phyloP scores from a whole-genome alignment of 2,888 invertebrate species.

The Mycalesis mineus region DNA sequence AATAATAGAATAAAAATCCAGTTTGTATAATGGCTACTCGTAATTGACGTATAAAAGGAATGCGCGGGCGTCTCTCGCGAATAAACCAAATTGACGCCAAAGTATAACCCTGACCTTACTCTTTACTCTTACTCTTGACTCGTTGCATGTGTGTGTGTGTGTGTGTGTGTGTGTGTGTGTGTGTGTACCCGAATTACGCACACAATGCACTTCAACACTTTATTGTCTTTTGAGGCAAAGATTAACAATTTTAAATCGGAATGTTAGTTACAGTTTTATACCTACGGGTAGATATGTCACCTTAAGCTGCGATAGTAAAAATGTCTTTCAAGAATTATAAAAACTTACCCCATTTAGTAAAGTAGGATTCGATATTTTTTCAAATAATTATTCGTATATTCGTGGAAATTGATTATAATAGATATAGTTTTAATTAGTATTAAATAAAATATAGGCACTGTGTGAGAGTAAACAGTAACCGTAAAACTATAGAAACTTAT shows the following conservation, averaged over 20 bases:
- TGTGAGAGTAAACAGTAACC: too few species aligned
- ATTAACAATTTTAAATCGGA: neutral
- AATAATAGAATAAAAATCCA: too few species aligned
- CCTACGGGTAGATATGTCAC: neutral
- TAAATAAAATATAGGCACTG: too few species aligned
- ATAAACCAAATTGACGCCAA: conserved; percentile 60
- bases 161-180: conserved; percentile 32
- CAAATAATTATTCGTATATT: too few species aligned
- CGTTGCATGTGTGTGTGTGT: conserved; percentile 33
- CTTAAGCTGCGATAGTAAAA: too few species aligned
- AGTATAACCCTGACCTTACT: conserved; percentile 66
- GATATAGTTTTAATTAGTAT: too few species aligned
- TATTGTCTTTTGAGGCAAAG: conserved; percentile 4
- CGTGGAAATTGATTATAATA: too few species aligned
- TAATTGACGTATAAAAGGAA: neutral
- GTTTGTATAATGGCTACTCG: too few species aligned
- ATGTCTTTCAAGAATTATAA: too few species aligned
- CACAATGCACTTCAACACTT: neutral
- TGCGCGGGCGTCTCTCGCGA: conserved; percentile 40
- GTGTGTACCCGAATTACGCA: conserved; percentile 11
- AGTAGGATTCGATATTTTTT: too few species aligned
- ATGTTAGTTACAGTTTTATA: neutral
- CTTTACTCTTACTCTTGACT: conserved; percentile 50
- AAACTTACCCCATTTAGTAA: too few species aligned
- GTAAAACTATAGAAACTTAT: too few species aligned